These are phyloP conservation scores for Chanos chanos DNA, from an alignment of 2,797 vertebrate species.

Conservation along the genomic window DNA sequence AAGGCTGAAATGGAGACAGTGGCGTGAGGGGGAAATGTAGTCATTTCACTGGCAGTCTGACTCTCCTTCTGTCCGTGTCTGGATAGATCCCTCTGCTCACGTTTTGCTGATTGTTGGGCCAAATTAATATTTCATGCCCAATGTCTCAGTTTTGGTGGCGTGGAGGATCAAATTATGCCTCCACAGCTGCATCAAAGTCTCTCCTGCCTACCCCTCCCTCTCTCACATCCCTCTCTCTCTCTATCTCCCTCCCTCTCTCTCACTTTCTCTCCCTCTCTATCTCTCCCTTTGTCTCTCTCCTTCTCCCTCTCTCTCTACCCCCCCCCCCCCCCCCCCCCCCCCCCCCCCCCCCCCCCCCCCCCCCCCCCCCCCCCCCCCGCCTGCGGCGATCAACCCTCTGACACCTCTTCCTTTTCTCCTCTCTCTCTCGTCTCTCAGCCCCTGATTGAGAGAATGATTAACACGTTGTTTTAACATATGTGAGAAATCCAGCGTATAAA, in stretches of 20 bases:
- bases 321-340: conserved; percentile 15
- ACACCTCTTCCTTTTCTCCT: background rate
- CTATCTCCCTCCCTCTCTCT: background rate
- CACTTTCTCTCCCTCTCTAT: background rate
- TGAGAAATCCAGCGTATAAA: too few species aligned
- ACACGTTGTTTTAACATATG: too few species aligned
- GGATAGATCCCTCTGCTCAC: conserved; percentile 23
- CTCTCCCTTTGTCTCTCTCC: background rate
- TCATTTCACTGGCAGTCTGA: conserved; percentile 3
- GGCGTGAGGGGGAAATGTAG: background rate
- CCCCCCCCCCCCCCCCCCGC: background rate
- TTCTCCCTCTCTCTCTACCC: conserved; percentile 33
- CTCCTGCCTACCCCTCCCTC: conserved; percentile 44
- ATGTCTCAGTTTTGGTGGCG: conserved; percentile 45
- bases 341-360: background rate
- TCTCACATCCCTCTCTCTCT: conserved; percentile 2
- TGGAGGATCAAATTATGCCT: conserved; percentile 44
- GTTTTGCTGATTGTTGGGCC: conserved; percentile 41
- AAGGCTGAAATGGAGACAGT: background rate
- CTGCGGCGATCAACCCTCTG: background rate
- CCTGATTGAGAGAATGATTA: too few species aligned
- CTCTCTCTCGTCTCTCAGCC: too few species aligned
- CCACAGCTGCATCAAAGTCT: conserved; percentile 42
- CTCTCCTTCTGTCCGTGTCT: conserved; percentile 3
- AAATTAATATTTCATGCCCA: conserved; percentile 45